Base-by-base conservation (phyloP, 2,888 invertebrate genomes). In the Elegia similella region DNA sequence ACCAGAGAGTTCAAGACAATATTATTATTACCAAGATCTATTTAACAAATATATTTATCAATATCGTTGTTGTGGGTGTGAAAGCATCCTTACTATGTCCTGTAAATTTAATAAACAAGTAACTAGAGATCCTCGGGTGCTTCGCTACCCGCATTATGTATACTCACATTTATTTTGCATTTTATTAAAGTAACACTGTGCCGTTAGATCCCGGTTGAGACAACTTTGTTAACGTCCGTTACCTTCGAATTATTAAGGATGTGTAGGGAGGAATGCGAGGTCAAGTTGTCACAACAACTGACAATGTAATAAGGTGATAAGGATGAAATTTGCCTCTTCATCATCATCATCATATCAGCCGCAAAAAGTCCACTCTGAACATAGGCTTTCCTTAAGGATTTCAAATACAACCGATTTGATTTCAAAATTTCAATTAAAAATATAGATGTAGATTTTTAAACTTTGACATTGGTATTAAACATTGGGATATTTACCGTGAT, bases 81-180 rank as follows among this genome's bases (percentile, higher is more conserved):
- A 6, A 48, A 17, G 7, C 16, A 7, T 6, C 50, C 34, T 50
- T 34, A 50, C 32, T 6, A 38, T 23, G 2, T 23, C 23, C 23
- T 5, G 23, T 38, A 38, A 38, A 38, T 38, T n/a, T 10, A 38
- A 12, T 10, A n/a, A 8, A 38, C 38, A 6, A 30, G 30, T 53
- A 53, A 30, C 53, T 53, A 16, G 42, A 53, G 29, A 42, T 23
- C 5, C 2, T 44, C 44, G 7, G 10, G 13, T 10, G 13, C 16
- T n/a, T 23, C 42, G 30, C 15, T 30, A 13, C 30, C 53, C n/a
- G 43, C 42, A 43, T 53, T 43, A 53, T 29, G 43, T 12, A 3
- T 7, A 43, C 15, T 38, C 38, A 47, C 55, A 55, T 55, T 38
- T 47, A 47, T 55, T 55, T 47, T 47, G 55, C 55, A 55, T 55